A percentile compares a stretch with the other conserved stretches of the same genome.
These are phyloP conservation scores for Lampropteryx suffumata DNA, from an alignment of 2,888 invertebrate genomes.

Conservation along the genomic window DNA sequence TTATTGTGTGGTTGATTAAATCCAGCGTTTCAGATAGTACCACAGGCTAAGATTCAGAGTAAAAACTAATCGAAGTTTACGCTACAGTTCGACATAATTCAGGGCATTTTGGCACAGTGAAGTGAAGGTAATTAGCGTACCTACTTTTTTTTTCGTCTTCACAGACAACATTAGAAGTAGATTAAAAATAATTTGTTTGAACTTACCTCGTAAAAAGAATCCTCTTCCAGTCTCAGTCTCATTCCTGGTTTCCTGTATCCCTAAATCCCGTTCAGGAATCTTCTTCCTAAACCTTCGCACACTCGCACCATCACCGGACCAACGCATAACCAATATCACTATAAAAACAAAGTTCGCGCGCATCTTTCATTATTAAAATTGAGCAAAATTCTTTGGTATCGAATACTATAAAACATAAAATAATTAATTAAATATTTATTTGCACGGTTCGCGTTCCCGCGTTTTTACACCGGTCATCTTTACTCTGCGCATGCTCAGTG, in stretches of 20 bases:
- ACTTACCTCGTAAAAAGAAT: conserved; percentile 55
- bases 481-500: conserved; percentile 57
- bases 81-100: too few species aligned
- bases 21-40: too few species aligned
- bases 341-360: conserved; percentile 53
- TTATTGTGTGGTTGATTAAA: too few species aligned
- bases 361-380: conserved; percentile 70
- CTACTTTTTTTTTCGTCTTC: too few species aligned
- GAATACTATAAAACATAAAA: conserved; percentile 13
- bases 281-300: conserved; percentile 48
- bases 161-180: too few species aligned
- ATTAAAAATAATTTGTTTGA: too few species aligned
- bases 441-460: conserved; percentile 50
- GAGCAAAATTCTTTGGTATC: conserved; percentile 49
- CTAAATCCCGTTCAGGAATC: conserved; percentile 31
- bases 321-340: conserved; percentile 49
- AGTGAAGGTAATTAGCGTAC: too few species aligned
- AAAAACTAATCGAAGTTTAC: too few species aligned
- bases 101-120: too few species aligned
- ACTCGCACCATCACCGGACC: conserved; percentile 45
- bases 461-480: conserved; percentile 54
- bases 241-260: conserved; percentile 31
- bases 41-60: too few species aligned
- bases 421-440: conserved; percentile 6
- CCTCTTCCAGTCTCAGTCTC: conserved; percentile 48